Percentiles rank a stretch among this genome's conserved stretches.
phyloP scores from a whole-genome alignment of 2,888 invertebrate species.

The Lasius fuliginosus region DNA sequence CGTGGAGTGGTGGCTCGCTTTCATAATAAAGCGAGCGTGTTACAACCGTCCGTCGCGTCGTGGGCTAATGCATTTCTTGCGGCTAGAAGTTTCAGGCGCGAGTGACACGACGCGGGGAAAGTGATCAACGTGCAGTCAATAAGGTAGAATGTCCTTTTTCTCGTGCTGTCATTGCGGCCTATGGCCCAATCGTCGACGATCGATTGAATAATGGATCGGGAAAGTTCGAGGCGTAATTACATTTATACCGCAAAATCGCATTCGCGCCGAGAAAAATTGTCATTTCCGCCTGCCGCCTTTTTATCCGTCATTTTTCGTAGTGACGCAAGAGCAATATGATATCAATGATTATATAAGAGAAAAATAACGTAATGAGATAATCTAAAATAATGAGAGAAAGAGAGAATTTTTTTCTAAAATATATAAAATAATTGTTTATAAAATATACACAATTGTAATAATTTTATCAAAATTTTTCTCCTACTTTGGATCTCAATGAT shows the following conservation, averaged over 20 bases:
- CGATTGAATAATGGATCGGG: constrained; percentile 63
- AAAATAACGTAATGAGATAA: background rate
- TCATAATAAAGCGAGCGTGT: constrained; percentile 40
- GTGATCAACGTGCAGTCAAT: constrained; percentile 49
- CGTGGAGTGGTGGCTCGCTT: constrained; percentile 38
- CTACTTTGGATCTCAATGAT: too few relatives aligned
- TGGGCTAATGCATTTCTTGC: constrained; percentile 48
- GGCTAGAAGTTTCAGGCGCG: constrained; percentile 27
- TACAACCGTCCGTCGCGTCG: constrained; percentile 33
- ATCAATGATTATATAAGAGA: background rate
- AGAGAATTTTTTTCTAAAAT: background rate
- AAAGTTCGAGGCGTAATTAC: constrained; percentile 59
- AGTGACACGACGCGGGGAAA: constrained; percentile 55
- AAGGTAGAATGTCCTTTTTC: constrained; percentile 53
- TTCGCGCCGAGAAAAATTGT: constrained; percentile 37
- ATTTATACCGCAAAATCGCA: constrained; percentile 39
- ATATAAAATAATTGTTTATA: background rate
- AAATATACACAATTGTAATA: background rate
- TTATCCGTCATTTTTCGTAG: background rate
- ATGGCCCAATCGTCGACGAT: constrained; percentile 62
- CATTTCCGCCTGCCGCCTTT: constrained; percentile 26
- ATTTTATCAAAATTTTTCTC: background rate
- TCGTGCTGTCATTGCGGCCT: constrained; percentile 40
- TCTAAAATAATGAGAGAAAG: background rate
- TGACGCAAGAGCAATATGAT: constrained; percentile 15